These are phyloP conservation scores for Oncorhynchus clarkii DNA, from an alignment of 2,113 vertebrate species.

Conservation along the genomic window DNA sequence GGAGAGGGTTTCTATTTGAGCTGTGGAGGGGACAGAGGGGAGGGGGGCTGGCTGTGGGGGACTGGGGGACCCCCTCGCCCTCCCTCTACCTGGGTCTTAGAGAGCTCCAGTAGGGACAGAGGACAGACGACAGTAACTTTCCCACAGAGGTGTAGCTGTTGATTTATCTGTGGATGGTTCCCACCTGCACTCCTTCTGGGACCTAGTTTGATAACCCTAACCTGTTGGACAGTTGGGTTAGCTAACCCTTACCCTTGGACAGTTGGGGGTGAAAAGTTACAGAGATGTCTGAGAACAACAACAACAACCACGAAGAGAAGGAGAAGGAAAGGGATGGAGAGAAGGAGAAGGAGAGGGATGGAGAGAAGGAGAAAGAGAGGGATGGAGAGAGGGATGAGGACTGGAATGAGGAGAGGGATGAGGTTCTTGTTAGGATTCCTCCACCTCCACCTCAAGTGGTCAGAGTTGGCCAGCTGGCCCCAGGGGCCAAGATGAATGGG, in stretches of 20 bases:
- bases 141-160: conserved; percentile 45
- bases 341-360: conserved; percentile 7
- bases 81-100: conserved; percentile 65
- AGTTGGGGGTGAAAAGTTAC: conserved; percentile 16
- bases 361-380: conserved; percentile 50
- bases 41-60: conserved; percentile 52
- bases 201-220: too few relatives aligned
- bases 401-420: conserved; percentile 40
- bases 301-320: conserved; percentile 63
- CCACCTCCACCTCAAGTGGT: conserved; percentile 38
- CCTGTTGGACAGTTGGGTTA: neutral
- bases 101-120: conserved; percentile 51
- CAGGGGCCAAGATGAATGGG: conserved; percentile 68
- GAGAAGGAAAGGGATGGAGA: conserved; percentile 37
- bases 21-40: conserved; percentile 16
- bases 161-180: conserved; percentile 22
- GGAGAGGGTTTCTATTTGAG: conserved; percentile 10
- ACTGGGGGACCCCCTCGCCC: conserved; percentile 57
- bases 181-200: conserved; percentile 14
- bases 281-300: conserved; percentile 65
- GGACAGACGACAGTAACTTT: conserved; percentile 58
- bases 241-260: conserved; percentile 25
- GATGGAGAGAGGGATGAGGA: conserved; percentile 32
- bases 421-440: conserved; percentile 53
- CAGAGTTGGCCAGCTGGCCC: conserved; percentile 17